Base-by-base conservation (phyloP, 2,797 vertebrate species). In the Antennarius maculatus region DNA sequence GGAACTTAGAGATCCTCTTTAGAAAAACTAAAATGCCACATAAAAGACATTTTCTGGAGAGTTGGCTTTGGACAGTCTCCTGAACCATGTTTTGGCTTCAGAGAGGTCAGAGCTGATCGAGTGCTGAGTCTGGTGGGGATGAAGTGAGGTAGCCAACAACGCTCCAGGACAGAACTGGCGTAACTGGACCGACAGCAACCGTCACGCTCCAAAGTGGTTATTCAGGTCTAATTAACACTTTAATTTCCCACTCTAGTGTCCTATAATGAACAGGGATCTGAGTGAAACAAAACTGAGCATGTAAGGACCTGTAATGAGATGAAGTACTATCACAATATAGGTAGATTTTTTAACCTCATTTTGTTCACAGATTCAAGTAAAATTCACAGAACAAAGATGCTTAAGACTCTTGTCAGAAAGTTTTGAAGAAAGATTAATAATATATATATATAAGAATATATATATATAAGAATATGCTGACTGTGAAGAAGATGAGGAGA, bases 341-440 rank as follows among this genome's bases (percentile, higher is more conserved):
- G 23, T 23, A 23, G 23, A 23, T 23, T 23, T 23, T 23, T 23
- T 23, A 23, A 23, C 23, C 23, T 34, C 8, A 8, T 34, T 3
- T 34, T 34, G 31, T 34, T 34, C 31, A 34, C 31, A 34, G 31
- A 34, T 34, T 5, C 31, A 34, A 34, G 4, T 49, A 48, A 69
- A 1, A 59, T 42, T 59, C 52, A 60, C 41, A 54, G 37, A 37
- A 31, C 7, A 27, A 52, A 52, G 5, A 42, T 18, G 49, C 5
- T 53, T 81, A 85, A 81, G 77, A 81, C 79, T 10, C 14, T 17
- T 28, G 54, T 71, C 57, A 58, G 70, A 5, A 62, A 78, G 73
- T 27, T 45, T 54, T 3, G 65, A 7, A 70, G 69, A 57, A 6
- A 15, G 37, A 52, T 34, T 62, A 63, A 62, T 61, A 64, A 58